A percentile compares a stretch with the other conserved stretches of the same genome.
Conservation (phyloP, 2,113 vertebrate species). For the Oncorhynchus tshawytscha region DNA sequence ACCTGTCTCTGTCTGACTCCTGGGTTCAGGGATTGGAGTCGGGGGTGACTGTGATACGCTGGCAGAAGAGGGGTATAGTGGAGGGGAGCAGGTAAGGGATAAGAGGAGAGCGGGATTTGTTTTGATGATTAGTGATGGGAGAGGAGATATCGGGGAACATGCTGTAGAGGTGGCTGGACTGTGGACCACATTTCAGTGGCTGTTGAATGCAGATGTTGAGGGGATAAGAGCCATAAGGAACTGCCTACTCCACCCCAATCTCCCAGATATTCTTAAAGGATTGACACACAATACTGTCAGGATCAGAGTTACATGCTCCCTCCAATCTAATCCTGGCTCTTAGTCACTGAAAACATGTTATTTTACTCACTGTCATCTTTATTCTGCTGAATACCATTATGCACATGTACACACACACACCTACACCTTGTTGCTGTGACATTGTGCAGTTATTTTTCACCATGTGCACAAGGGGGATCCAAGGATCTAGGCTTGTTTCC, state of each 20-base stretch:
- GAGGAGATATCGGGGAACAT: neutral
- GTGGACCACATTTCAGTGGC: neutral
- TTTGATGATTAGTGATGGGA: neutral
- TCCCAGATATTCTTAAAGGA: conserved; percentile 38
- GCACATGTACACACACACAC: conserved; percentile 4
- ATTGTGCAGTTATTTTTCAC: conserved; percentile 37
- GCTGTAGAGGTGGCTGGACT: neutral
- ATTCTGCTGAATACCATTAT: neutral
- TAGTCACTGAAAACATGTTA: conserved; percentile 15
- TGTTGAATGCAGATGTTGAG: conserved; percentile 55
- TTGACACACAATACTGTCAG: conserved; percentile 33
- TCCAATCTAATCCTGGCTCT: conserved; percentile 21
- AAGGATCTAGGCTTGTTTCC: conserved; percentile 21
- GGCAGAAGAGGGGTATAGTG: neutral
- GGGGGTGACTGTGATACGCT: too few relatives aligned
- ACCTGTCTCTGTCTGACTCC: too few relatives aligned
- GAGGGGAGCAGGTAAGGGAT: neutral
- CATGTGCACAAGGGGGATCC: conserved; percentile 26
- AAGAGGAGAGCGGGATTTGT: neutral
- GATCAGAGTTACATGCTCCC: too few relatives aligned
- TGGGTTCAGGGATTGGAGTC: neutral
- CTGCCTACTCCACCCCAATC: conserved; percentile 12
- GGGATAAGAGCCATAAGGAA: conserved; percentile 30
- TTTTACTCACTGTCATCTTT: neutral
- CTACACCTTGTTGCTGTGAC: conserved; percentile 31